phyloP scores from a whole-genome alignment of 2,797 vertebrate genomes.

The Anguilla marmorata region DNA sequence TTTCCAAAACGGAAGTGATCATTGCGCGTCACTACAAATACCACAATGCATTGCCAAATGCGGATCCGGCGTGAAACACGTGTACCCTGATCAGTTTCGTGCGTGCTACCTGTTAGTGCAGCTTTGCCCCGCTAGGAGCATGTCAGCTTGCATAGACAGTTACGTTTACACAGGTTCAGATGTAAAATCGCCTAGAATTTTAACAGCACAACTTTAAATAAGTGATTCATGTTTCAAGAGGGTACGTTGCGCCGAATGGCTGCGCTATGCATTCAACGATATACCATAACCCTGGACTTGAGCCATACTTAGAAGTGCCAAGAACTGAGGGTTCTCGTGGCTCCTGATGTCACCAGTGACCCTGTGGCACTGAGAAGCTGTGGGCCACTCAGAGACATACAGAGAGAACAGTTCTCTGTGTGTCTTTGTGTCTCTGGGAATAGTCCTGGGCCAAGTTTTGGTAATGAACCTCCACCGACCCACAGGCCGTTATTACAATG shows the following conservation, averaged over 20 bases:
- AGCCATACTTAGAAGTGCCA: conserved; percentile 48
- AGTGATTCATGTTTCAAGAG: conserved; percentile 28
- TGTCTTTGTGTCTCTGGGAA: conserved; percentile 70
- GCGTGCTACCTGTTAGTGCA: not conserved
- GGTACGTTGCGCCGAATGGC: conserved; percentile 13
- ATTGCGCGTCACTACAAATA: conserved; percentile 1
- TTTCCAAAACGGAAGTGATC: not conserved
- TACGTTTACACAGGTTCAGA: not conserved
- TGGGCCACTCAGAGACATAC: conserved; percentile 55
- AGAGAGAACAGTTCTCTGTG: conserved; percentile 57
- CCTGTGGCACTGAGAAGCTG: conserved; percentile 46
- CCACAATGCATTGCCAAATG: not conserved
- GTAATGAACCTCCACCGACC: conserved; percentile 66
- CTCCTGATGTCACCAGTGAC: conserved; percentile 46
- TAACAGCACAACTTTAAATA: not conserved
- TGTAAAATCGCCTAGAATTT: conserved; percentile 4
- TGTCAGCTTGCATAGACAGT: not conserved
- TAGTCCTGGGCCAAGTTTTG: conserved; percentile 66
- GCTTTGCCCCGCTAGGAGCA: no score
- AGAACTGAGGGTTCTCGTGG: conserved; percentile 47
- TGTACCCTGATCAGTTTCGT: not conserved
- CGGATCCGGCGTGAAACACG: not conserved
- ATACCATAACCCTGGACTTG: conserved; percentile 50
- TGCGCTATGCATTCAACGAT: conserved; percentile 35
- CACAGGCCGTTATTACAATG: conserved; percentile 58